These are phyloP conservation scores for Meghimatium bilineatum DNA, from an alignment of 2,888 invertebrate species.

Conservation along the genomic window DNA sequence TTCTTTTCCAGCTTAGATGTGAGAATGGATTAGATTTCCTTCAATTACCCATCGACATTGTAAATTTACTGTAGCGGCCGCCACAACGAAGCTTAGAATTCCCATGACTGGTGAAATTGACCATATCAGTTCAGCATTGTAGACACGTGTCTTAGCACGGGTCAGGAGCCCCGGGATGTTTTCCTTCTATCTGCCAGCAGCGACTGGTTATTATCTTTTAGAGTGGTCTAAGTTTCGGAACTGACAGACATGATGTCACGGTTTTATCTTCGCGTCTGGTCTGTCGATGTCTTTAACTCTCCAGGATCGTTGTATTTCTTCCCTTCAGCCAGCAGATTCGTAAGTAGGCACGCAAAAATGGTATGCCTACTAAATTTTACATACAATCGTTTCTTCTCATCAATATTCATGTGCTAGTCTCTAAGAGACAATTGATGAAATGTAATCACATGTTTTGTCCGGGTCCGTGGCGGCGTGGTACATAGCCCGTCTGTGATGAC, in stretches of 20 bases:
- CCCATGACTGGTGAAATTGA: slow-evolving; percentile 29
- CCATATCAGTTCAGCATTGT: slow-evolving; percentile 28
- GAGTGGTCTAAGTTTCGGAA: background rate
- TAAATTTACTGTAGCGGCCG: slow-evolving; percentile 18
- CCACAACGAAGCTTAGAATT: background rate
- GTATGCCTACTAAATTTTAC: no score
- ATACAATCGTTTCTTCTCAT: no score
- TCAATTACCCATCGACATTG: slow-evolving; percentile 24
- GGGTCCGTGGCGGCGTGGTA: no score
- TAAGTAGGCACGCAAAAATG: no score
- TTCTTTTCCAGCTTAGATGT: background rate
- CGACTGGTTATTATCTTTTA: slow-evolving; percentile 11
- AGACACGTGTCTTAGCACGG: slow-evolving; percentile 20
- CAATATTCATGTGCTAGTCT: no score
- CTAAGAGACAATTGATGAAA: no score
- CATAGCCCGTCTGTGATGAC: no score
- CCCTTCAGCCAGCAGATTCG: background rate
- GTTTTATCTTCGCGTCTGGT: background rate
- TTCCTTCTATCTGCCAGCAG: slow-evolving; percentile 9
- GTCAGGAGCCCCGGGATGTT: slow-evolving; percentile 3
- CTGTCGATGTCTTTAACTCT: background rate
- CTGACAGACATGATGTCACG: background rate
- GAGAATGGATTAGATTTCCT: slow-evolving; percentile 13
- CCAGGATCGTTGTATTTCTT: background rate
- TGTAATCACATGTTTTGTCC: no score